Percentiles rank a stretch among this genome's conserved stretches.
Conservation (phyloP, 2,797 vertebrate species). For the Poeciliopsis infans region DNA sequence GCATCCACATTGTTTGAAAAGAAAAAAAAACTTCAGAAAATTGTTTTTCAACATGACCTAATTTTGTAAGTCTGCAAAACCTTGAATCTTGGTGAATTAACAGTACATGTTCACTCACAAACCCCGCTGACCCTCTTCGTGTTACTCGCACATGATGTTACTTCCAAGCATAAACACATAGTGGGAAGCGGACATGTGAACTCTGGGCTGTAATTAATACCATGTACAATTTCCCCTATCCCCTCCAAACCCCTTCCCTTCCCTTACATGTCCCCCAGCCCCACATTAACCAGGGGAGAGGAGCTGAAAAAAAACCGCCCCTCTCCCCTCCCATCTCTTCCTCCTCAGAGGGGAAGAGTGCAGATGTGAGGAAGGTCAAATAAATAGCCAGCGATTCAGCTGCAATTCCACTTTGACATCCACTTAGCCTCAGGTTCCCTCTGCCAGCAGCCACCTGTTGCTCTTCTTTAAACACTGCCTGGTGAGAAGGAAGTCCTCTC, state of each 20-base stretch:
- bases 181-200: constrained; percentile 63
- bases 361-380: constrained; percentile 81
- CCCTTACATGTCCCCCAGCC: constrained; percentile 30
- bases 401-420: constrained; percentile 75
- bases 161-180: constrained; percentile 72
- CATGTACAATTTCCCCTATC: constrained; percentile 62
- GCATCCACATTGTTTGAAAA: too few species aligned
- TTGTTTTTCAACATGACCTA: background rate
- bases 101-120: constrained; percentile 25
- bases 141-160: constrained; percentile 65
- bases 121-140: constrained; percentile 51
- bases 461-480: constrained; percentile 77
- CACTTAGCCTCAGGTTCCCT: constrained; percentile 78
- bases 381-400: constrained; percentile 78
- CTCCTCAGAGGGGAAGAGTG: constrained; percentile 64
- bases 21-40: background rate
- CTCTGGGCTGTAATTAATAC: constrained; percentile 74
- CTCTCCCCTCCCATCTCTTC: constrained; percentile 55
- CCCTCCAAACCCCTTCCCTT: background rate
- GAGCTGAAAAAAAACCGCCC: constrained; percentile 55
- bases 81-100: constrained; percentile 30
- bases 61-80: background rate
- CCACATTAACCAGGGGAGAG: constrained; percentile 55
- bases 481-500: constrained; percentile 77
- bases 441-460: constrained; percentile 80